phyloP scores from a whole-genome alignment of 2,888 invertebrate genomes.

The Mimachlamys varia region DNA sequence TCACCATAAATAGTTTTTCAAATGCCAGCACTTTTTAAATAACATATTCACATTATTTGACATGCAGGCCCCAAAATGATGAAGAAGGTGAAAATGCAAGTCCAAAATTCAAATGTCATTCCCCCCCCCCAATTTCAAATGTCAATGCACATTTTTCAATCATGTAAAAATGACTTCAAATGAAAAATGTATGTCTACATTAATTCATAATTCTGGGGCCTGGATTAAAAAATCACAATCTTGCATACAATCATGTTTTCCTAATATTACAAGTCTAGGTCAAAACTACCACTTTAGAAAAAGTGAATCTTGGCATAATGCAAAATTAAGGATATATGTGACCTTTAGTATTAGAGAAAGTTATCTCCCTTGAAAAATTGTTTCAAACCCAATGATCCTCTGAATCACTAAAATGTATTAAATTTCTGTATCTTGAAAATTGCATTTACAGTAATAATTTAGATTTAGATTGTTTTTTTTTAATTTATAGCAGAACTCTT shows the following conservation, averaged over 20 bases:
- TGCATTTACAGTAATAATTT: not conserved
- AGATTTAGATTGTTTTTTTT: not conserved
- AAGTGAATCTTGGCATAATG: not conserved
- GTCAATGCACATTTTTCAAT: too few species aligned
- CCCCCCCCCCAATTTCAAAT: too few species aligned
- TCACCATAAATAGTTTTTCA: not conserved
- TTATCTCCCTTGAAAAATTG: not conserved
- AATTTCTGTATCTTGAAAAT: not conserved
- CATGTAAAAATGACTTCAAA: too few species aligned
- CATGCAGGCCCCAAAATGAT: not conserved
- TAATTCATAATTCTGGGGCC: not conserved
- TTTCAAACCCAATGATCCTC: not conserved
- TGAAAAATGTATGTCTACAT: too few species aligned
- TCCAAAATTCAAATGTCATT: not conserved
- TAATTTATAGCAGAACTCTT: not conserved
- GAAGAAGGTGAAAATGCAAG: not conserved
- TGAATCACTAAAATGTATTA: not conserved
- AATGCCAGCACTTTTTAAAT: slow-evolving; percentile 22
- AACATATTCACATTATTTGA: not conserved
- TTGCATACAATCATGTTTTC: not conserved
- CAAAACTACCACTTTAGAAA: not conserved
- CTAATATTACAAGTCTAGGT: not conserved
- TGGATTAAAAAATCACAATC: not conserved
- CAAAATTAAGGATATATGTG: not conserved
- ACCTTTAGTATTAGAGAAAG: not conserved